Conservation (phyloP, 2,888 invertebrate genomes). For the Scaptomyza reducta region DNA sequence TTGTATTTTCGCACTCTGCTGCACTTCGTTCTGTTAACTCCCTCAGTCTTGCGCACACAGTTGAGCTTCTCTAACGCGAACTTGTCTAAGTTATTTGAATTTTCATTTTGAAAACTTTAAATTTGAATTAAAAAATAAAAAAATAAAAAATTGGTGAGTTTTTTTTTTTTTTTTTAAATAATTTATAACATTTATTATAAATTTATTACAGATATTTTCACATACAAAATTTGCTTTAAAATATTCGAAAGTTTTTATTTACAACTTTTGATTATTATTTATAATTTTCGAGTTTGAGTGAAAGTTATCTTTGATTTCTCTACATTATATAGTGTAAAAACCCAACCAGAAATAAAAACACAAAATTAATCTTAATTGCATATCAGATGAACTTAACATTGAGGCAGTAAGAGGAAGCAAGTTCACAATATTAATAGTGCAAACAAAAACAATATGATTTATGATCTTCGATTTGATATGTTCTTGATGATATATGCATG, state of each 20-base stretch:
- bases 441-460: conserved; percentile 28
- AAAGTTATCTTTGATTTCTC: conserved; percentile 47
- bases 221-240: too few species aligned
- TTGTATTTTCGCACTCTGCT: conserved; percentile 7
- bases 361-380: background rate
- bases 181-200: too few species aligned
- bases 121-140: background rate
- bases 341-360: conserved; percentile 1
- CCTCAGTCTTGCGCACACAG: conserved; percentile 3
- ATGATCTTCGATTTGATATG: conserved; percentile 22
- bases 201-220: too few species aligned
- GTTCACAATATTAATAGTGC: background rate
- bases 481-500: conserved; percentile 4
- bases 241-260: too few species aligned
- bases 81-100: background rate
- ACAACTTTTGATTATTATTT: background rate
- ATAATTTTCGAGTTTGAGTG: conserved; percentile 18
- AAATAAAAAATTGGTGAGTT: conserved; percentile 5
- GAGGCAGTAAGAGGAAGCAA: background rate
- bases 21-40: conserved; percentile 10
- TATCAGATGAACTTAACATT: too few species aligned
- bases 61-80: conserved; percentile 5
- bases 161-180: background rate
- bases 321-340: background rate
- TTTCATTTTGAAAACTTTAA: background rate